Percentiles rank a stretch among this genome's conserved stretches.
phyloP scores from a whole-genome alignment of 1,140 invertebrate genomes.

The Philopotamus ludificatus region DNA sequence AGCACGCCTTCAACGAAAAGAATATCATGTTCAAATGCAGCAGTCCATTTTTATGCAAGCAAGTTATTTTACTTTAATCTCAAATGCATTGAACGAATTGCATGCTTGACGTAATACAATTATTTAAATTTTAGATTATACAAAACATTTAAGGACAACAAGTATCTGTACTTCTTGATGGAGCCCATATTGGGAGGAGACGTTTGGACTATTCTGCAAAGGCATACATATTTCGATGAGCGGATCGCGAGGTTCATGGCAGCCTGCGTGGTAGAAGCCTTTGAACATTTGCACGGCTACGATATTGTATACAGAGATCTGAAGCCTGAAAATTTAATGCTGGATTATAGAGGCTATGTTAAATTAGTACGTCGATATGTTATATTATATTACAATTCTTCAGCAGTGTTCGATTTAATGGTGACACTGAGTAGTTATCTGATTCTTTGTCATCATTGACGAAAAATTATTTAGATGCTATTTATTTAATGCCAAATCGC shows the following conservation, averaged over 20 bases:
- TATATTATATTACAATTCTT: too few relatives aligned
- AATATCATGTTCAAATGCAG: constrained; percentile 81
- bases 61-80: constrained; percentile 38
- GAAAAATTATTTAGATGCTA: too few relatives aligned
- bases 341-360: constrained; percentile 82
- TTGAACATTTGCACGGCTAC: constrained; percentile 83
- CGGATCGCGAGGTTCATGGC: constrained; percentile 82
- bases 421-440: too few relatives aligned
- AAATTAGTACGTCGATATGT: constrained; percentile 75
- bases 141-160: constrained; percentile 89
- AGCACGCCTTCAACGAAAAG: constrained; percentile 91
- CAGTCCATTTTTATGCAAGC: constrained; percentile 83
- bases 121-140: constrained; percentile 67
- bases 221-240: constrained; percentile 81
- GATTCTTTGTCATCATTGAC: too few relatives aligned
- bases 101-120: background rate
- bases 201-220: constrained; percentile 91
- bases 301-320: constrained; percentile 91
- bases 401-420: too few relatives aligned
- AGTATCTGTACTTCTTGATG: constrained; percentile 96
- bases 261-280: constrained; percentile 87
- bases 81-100: background rate
- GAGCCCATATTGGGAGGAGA: constrained; percentile 96
- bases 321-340: constrained; percentile 91
- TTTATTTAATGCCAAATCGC: too few relatives aligned